Percentiles rank a stretch among this genome's conserved stretches.
Conservation (phyloP, 2,888 invertebrate genomes). For the Mycalesis mineus region DNA sequence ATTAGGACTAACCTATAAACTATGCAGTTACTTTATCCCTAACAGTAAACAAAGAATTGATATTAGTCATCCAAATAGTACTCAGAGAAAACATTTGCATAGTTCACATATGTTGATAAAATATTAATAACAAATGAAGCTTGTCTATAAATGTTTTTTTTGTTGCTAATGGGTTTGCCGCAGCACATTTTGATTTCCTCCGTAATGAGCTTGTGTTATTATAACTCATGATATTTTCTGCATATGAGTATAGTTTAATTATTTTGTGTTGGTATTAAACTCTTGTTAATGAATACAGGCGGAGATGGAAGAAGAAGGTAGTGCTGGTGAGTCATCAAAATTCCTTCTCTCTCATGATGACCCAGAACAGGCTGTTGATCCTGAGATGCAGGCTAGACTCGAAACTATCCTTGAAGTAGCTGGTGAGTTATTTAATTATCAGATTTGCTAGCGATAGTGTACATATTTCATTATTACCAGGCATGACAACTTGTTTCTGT, state of each 20-base stretch:
- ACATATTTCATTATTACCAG: neutral
- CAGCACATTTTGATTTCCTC: neutral
- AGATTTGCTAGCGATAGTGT: neutral
- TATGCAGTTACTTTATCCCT: constrained; percentile 21
- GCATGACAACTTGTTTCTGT: too few species aligned
- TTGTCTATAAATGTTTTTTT: constrained; percentile 14
- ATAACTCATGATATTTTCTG: neutral
- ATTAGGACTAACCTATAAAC: constrained; percentile 33
- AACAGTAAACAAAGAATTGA: constrained; percentile 32
- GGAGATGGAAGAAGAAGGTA: constrained; percentile 75
- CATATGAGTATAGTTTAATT: neutral
- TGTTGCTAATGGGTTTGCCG: constrained; percentile 11
- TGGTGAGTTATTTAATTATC: constrained; percentile 59
- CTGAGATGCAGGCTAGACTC: constrained; percentile 92
- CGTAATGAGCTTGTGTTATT: neutral
- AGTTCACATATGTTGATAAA: constrained; percentile 29
- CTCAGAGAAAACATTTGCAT: constrained; percentile 31
- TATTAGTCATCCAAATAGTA: constrained; percentile 27
- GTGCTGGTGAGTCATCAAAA: constrained; percentile 68
- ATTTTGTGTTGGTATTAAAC: neutral
- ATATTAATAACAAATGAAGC: constrained; percentile 24
- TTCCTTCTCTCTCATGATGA: constrained; percentile 76
- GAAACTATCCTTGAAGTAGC: constrained; percentile 97
- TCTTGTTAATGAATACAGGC: constrained; percentile 44
- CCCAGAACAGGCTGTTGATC: constrained; percentile 84